A percentile compares a stretch with the other conserved stretches of the same genome.
These are phyloP conservation scores for Macrotus californicus DNA, from an alignment of 2,113 vertebrate species.

Conservation along the genomic window DNA sequence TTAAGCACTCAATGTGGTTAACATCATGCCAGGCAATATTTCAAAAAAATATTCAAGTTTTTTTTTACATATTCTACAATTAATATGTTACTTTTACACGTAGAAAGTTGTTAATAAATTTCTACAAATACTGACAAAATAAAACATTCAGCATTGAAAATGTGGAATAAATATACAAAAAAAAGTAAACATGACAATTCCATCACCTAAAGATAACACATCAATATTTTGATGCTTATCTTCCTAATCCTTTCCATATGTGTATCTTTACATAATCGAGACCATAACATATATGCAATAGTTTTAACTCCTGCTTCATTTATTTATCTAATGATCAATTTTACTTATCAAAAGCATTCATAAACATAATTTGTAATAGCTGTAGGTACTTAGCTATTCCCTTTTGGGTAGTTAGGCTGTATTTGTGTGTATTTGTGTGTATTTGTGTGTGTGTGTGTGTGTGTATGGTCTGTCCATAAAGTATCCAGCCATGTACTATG, in stretches of 20 bases:
- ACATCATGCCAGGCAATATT: background rate
- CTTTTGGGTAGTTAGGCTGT: background rate
- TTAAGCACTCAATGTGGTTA: background rate
- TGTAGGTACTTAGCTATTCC: background rate
- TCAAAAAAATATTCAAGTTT: background rate
- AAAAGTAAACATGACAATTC: background rate
- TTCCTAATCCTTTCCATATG: background rate
- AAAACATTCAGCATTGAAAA: background rate
- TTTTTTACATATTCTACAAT: background rate
- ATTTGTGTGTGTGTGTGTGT: fast-evolving
- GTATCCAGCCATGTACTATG: no score
- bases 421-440: background rate
- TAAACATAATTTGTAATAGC: constrained; percentile 3
- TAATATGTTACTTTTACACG: background rate
- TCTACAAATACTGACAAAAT: background rate
- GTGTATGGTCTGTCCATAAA: no score
- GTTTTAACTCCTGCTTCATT: background rate
- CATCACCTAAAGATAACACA: background rate
- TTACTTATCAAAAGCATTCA: background rate
- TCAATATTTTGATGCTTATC: background rate
- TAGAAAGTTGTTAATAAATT: background rate
- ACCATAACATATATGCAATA: background rate
- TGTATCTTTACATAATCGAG: background rate
- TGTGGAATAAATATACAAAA: background rate
- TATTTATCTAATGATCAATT: background rate